These are phyloP conservation scores for Rhagophthalmus giganteus DNA, from an alignment of 2,888 invertebrate species.

Conservation along the genomic window DNA sequence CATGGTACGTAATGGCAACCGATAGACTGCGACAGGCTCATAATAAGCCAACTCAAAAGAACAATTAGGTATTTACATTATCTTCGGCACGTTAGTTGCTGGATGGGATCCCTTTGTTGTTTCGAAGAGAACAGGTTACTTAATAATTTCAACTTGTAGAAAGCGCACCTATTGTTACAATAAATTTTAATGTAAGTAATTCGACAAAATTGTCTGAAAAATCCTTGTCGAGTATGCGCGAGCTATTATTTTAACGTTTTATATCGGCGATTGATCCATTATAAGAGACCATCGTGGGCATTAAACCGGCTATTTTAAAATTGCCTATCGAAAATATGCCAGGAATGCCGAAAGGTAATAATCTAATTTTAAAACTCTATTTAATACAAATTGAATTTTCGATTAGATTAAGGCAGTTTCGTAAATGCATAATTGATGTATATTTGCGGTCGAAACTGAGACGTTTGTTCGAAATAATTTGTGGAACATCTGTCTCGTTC, in stretches of 20 bases:
- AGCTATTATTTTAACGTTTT: background rate
- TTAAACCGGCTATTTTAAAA: background rate
- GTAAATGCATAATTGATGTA: background rate
- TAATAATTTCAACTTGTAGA: too few relatives aligned
- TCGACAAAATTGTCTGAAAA: too few relatives aligned
- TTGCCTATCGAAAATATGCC: background rate
- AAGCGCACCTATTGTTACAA: too few relatives aligned
- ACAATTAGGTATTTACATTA: background rate
- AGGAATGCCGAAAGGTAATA: background rate
- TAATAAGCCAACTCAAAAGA: background rate
- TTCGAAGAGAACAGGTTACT: too few relatives aligned
- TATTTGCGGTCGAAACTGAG: background rate
- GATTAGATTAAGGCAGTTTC: background rate
- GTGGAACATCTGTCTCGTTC: background rate
- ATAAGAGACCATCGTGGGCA: background rate
- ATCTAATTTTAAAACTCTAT: background rate
- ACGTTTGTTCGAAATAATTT: background rate
- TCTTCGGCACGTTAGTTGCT: background rate
- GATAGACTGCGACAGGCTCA: background rate
- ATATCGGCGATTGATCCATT: background rate
- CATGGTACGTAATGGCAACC: too few relatives aligned
- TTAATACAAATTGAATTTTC: background rate
- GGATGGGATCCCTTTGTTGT: too few relatives aligned
- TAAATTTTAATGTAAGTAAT: too few relatives aligned
- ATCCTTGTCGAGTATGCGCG: too few relatives aligned